Percentiles rank a stretch among this genome's conserved stretches.
phyloP scores from a whole-genome alignment of 2,797 vertebrate species.

The Lates japonicus region DNA sequence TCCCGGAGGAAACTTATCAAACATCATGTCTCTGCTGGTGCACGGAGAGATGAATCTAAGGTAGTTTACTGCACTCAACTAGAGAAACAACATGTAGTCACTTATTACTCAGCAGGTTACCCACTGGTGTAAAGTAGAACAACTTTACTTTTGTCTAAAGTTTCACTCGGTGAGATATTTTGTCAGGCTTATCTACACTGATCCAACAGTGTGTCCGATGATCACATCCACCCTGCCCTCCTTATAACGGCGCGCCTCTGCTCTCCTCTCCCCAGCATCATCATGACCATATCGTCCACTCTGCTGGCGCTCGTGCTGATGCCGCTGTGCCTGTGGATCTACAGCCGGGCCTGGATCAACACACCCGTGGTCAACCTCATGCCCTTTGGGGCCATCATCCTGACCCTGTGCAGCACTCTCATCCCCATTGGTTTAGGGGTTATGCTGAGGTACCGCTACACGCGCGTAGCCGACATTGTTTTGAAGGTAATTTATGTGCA shows the following conservation, averaged over 20 bases:
- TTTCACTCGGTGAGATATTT: neutral
- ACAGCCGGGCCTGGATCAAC: constrained; percentile 97
- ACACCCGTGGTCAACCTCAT: constrained; percentile 93
- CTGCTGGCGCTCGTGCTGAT: constrained; percentile 94
- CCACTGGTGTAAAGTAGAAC: neutral
- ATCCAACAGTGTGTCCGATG: neutral
- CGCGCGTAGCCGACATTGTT: constrained; percentile 90
- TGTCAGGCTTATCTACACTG: neutral
- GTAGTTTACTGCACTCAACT: constrained; percentile 73
- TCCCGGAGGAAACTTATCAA: constrained; percentile 96
- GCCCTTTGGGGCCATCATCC: constrained; percentile 94
- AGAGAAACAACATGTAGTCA: neutral
- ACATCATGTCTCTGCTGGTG: constrained; percentile 95
- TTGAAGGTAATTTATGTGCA: constrained; percentile 90
- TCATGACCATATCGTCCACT: constrained; percentile 98
- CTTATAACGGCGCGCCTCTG: neutral
- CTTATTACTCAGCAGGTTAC: constrained; percentile 10
- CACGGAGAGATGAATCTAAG: constrained; percentile 99
- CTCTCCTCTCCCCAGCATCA: constrained; percentile 85
- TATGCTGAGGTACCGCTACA: constrained; percentile 90
- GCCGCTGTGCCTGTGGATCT: constrained; percentile 97
- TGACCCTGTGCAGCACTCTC: constrained; percentile 96
- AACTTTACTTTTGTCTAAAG: constrained; percentile 23
- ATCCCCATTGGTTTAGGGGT: constrained; percentile 95
- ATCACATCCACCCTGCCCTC: neutral